Percentiles rank a stretch among this genome's conserved stretches.
Evolutionary conservation across 2,888 invertebrate species (phyloP).

Genomic region (Dilophus febrilis): DNA sequence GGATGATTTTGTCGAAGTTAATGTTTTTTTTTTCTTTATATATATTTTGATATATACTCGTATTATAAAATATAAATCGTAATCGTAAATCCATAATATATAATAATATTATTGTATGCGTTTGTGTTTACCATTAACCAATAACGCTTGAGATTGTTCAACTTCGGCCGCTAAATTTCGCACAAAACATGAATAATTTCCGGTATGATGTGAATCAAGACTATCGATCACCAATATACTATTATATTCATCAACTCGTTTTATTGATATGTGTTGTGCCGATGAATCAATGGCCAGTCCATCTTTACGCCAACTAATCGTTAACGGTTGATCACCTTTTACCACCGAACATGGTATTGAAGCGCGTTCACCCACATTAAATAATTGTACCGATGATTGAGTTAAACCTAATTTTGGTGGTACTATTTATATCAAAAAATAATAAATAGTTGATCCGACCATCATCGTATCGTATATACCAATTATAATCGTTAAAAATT

Average conservation of each 20-base stretch:
- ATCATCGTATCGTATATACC: too few relatives aligned
- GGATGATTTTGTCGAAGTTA: too few relatives aligned
- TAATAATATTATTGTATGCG: constrained; percentile 4
- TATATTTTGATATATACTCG: too few relatives aligned
- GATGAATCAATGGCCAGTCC: constrained; percentile 44
- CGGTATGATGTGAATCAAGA: constrained; percentile 56
- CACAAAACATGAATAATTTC: constrained; percentile 60
- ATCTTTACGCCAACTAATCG: constrained; percentile 62
- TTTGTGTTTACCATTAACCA: constrained; percentile 58
- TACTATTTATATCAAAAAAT: too few relatives aligned
- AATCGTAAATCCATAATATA: too few relatives aligned
- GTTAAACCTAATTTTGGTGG: constrained; percentile 64
- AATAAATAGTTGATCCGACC: too few relatives aligned
- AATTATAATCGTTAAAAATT: too few relatives aligned
- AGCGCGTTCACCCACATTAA: constrained; percentile 55
- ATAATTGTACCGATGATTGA: constrained; percentile 44
- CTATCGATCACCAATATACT: constrained; percentile 61
- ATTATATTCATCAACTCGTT: constrained; percentile 59
- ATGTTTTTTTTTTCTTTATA: too few relatives aligned
- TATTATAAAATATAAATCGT: too few relatives aligned
- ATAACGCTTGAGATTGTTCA: constrained; percentile 52
- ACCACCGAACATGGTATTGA: constrained; percentile 58
- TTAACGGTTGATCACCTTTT: constrained; percentile 58
- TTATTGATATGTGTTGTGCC: constrained; percentile 46
- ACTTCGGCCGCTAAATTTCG: constrained; percentile 56